Percentiles rank a stretch among this genome's conserved stretches.
These are phyloP conservation scores for Trichomycterus rosablanca DNA, from an alignment of 2,113 vertebrate species.

Conservation along the genomic window DNA sequence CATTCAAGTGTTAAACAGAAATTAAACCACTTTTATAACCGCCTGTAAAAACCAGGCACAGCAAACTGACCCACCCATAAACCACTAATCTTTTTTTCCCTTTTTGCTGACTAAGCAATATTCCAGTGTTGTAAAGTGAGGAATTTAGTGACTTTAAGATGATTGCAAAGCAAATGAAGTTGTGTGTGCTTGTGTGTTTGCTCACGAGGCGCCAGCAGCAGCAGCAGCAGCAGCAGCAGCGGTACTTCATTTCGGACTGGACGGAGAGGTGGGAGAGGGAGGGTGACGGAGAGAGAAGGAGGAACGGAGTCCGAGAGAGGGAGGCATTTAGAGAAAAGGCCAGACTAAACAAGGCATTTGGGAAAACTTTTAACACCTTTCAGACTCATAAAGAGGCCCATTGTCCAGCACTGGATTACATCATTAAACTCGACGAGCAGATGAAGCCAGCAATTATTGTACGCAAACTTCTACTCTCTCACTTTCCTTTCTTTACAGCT, in stretches of 20 bases:
- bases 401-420: conserved; percentile 39
- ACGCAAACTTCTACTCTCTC: conserved; percentile 18
- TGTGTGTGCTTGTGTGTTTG: conserved; percentile 32
- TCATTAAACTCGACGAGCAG: conserved; percentile 43
- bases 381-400: conserved; percentile 45
- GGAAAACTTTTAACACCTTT: conserved; percentile 49
- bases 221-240: background rate
- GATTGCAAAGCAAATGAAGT: conserved; percentile 28
- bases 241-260: background rate
- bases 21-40: conserved; percentile 14
- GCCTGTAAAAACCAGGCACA: conserved; percentile 1
- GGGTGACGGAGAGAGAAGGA: background rate
- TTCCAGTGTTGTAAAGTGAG: conserved; percentile 20
- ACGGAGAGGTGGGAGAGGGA: background rate
- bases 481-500: background rate
- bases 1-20: background rate
- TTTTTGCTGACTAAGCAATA: conserved; percentile 16
- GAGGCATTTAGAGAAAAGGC: conserved; percentile 4
- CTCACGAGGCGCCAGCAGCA: conserved; percentile 6
- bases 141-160: conserved; percentile 24
- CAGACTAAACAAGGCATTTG: conserved; percentile 44
- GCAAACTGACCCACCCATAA: conserved; percentile 6
- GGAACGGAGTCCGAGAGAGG: background rate
- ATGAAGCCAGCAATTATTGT: conserved; percentile 29
- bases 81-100: too few species aligned